Conservation (phyloP, 2,888 invertebrate species). For the Cheilosia variabilis region DNA sequence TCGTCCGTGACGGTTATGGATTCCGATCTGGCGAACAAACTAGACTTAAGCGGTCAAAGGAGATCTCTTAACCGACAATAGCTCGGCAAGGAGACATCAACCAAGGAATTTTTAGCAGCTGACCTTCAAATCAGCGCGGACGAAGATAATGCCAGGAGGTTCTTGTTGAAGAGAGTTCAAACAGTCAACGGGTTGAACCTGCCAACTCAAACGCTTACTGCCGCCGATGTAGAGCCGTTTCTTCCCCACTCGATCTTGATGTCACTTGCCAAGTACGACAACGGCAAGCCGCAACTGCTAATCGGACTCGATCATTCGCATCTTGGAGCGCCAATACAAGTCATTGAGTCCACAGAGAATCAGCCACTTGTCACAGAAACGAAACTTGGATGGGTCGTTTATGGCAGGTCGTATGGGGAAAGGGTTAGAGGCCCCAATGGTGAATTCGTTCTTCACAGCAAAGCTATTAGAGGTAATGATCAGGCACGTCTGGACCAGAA, state of each 20-base stretch:
- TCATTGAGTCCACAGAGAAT: neutral
- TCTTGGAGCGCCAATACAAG: neutral
- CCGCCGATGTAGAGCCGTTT: neutral
- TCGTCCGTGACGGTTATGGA: no score
- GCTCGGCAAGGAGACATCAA: no score
- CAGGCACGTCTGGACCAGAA: neutral
- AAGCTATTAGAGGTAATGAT: neutral
- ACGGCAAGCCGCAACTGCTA: neutral
- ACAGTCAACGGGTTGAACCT: neutral
- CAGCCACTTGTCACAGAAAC: neutral
- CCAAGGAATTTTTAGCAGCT: no score
- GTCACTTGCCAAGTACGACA: neutral
- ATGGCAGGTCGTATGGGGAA: neutral
- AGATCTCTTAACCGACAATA: no score
- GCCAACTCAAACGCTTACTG: neutral
- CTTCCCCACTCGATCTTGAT: neutral
- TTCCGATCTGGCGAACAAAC: no score
- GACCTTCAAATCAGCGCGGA: constrained; percentile 3
- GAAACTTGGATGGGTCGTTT: neutral
- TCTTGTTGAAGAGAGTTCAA: neutral
- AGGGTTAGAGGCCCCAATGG: neutral
- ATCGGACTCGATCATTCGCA: constrained; percentile 8
- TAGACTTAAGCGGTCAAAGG: no score
- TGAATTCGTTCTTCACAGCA: neutral
- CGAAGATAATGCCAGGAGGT: neutral